A percentile compares a stretch with the other conserved stretches of the same genome.
These are phyloP conservation scores for Glossophaga mutica DNA, from an alignment of 2,797 vertebrate genomes.

Conservation along the genomic window DNA sequence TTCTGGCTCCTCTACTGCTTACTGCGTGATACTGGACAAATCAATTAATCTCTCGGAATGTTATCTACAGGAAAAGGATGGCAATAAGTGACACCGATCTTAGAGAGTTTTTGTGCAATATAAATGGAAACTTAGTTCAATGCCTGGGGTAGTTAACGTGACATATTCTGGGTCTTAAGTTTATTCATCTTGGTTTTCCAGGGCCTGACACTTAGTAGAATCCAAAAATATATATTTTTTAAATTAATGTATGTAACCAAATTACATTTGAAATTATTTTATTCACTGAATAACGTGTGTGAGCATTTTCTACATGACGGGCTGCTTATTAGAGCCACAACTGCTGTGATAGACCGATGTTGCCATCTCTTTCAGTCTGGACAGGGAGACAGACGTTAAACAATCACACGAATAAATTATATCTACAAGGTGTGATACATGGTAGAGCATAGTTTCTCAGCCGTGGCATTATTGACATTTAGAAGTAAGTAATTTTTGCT, in stretches of 20 bases:
- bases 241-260: neutral
- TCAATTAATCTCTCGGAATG: neutral
- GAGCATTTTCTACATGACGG: neutral
- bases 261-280: slow-evolving; percentile 23
- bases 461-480: neutral
- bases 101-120: neutral
- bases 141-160: neutral
- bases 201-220: neutral
- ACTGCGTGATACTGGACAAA: neutral
- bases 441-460: neutral
- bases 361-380: neutral
- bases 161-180: neutral
- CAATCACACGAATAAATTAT: neutral
- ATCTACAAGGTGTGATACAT: neutral
- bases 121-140: neutral
- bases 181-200: neutral
- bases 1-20: neutral
- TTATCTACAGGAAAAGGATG: neutral
- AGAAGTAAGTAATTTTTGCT: neutral
- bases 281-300: neutral
- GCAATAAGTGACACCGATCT: neutral
- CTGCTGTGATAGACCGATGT: neutral
- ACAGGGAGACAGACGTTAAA: neutral
- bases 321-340: neutral
- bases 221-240: neutral